Evolutionary conservation across 2,113 vertebrate species (phyloP).

Genomic region (Hyperoodon ampullatus): DNA sequence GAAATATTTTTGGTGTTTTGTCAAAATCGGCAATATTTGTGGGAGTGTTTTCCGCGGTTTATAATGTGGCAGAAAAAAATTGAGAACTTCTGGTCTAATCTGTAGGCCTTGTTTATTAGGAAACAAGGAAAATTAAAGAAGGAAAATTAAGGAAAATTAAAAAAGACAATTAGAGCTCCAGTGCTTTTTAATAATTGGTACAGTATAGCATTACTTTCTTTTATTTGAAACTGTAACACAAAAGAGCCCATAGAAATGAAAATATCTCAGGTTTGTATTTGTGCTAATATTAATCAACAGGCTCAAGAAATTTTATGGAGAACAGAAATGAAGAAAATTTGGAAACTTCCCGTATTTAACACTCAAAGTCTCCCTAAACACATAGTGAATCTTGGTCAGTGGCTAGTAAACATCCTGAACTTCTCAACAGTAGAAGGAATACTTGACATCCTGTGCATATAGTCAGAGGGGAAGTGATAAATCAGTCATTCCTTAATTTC

Average conservation of each 20-base stretch:
- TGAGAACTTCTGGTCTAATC: not conserved
- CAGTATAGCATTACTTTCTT: not conserved
- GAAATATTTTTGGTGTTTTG: not conserved
- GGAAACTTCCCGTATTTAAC: not conserved
- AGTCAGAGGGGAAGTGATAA: not conserved
- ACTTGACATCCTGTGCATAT: not conserved
- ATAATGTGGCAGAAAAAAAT: not conserved
- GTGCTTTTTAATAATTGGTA: not conserved
- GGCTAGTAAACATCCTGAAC: not conserved
- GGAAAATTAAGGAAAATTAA: not conserved
- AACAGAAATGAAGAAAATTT: not conserved
- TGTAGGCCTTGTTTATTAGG: not conserved
- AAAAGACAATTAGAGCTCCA: not conserved
- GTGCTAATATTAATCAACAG: not conserved
- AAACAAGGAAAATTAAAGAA: not conserved
- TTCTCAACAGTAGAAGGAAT: not conserved
- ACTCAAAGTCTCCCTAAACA: not conserved
- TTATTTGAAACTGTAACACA: not conserved
- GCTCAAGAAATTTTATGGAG: not conserved
- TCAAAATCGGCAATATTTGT: not conserved
- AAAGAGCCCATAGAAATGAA: not conserved
- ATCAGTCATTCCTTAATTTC: conserved; percentile 19
- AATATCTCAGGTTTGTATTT: not conserved
- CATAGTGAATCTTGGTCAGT: not conserved
- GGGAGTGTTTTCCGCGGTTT: not conserved